Percentiles rank a stretch among this genome's conserved stretches.
Conservation (phyloP, 2,113 vertebrate species). For the Acrocephalus kingi region DNA sequence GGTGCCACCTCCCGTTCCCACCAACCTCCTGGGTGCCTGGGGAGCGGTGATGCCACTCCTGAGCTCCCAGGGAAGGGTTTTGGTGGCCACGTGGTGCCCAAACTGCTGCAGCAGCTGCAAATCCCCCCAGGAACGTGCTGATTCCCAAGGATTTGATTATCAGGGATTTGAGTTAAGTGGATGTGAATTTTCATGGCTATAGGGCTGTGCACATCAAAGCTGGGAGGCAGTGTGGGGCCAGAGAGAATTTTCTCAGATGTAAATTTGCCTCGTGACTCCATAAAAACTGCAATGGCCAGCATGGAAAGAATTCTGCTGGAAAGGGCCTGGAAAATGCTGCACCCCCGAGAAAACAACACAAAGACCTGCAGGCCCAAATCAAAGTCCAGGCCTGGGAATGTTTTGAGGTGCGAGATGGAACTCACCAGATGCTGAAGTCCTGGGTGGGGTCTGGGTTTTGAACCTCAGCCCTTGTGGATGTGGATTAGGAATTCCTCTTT, state of each 20-base stretch:
- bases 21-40: not conserved
- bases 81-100: rapidly evolving
- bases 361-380: not conserved
- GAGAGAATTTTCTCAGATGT: not conserved
- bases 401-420: not conserved
- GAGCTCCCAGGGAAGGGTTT: not conserved
- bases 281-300: not conserved
- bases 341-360: not conserved
- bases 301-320: not conserved
- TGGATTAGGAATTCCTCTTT: not conserved
- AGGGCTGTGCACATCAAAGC: not conserved
- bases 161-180: not conserved
- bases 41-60: not conserved
- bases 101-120: not conserved
- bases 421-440: not conserved
- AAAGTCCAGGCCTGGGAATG: not conserved
- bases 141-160: not conserved
- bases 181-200: not conserved
- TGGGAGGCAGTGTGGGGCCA: not conserved
- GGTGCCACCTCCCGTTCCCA: rapidly evolving
- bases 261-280: not conserved
- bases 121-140: not conserved
- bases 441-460: not conserved
- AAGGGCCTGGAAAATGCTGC: not conserved
- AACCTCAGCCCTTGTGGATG: not conserved